Evolutionary conservation across 2,888 invertebrate genomes (phyloP), one percentile per base, ranked within the genome.

Genomic region (Leucophora obtusa): DNA sequence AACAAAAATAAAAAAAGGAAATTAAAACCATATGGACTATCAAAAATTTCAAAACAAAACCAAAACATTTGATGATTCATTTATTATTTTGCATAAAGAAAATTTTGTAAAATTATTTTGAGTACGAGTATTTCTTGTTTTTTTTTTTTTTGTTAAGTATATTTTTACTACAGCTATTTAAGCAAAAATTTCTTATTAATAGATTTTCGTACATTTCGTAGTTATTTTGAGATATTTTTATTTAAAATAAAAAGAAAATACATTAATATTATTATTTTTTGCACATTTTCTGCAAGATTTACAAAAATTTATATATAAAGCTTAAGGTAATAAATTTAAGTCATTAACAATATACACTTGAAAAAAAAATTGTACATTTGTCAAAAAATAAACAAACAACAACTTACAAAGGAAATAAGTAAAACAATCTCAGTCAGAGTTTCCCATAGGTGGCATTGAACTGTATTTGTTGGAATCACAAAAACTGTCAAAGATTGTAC

Each of bases 21-120:
- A 76, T 65, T 63, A 33, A 18, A 59, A 77, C 58, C 77, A 77
- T 77, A 65, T 77, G 77, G 43, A 53, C 15, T 58, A 70, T 0
- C 76, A 53, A 65, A 28, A 28, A 28, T 28, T 28, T 28, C 28
- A 28, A 28, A 28, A 28, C 1, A 4, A 28, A 71, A 56, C 10
- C 50, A 18, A 51, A 65, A 63, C 51, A 33, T 6, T 17, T 47
- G 35, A 50, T 68, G 56, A 15, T 43, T 14, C n/a, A 56, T 66
- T 33, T 7, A 17, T 68, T 47, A 9, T 10, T 15, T n/a, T 18
- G 38, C 43, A 47, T 59, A 35, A 14, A n/a, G 1, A 38, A 59
- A n/a, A 68, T 43, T 56, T 43, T 28, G 28, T 59, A 73, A 65
- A 62, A 54, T 54, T 54, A 28, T 60, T 53, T 2, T 43, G 28